Conservation (phyloP, 2,113 vertebrate genomes). For the Erythrolamprus reginae region DNA sequence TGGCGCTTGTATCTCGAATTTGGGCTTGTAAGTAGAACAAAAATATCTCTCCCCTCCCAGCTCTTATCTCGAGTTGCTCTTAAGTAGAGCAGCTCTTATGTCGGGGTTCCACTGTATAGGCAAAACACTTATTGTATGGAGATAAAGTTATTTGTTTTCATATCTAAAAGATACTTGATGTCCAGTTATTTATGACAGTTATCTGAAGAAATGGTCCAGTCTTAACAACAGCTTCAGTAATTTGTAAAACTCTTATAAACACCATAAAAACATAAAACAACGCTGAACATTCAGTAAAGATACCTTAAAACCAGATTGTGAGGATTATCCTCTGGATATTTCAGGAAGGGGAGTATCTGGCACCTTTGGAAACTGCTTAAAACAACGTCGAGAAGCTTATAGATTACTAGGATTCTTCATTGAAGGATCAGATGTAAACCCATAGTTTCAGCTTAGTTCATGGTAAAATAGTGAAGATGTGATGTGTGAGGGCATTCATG, state of each 20-base stretch:
- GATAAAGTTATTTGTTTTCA: slow-evolving; percentile 19
- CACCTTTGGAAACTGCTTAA: background rate
- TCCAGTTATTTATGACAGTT: slow-evolving; percentile 31
- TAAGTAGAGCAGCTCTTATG: no score
- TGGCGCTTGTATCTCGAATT: no score
- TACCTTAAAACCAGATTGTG: background rate
- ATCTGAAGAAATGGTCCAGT: background rate
- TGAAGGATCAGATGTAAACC: background rate
- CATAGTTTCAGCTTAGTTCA: background rate
- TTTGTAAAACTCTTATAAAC: slow-evolving; percentile 19
- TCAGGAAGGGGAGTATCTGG: slow-evolving; percentile 16
- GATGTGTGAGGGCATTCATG: background rate
- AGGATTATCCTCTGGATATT: slow-evolving; percentile 6
- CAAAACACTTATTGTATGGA: slow-evolving; percentile 8
- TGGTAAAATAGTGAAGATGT: background rate
- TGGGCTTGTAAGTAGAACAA: no score
- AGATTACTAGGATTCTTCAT: background rate
- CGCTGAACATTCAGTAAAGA: slow-evolving; percentile 16
- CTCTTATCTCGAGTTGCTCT: no score
- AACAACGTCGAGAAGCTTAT: background rate
- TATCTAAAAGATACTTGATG: slow-evolving; percentile 7
- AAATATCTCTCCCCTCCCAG: no score
- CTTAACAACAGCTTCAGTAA: background rate
- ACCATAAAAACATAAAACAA: slow-evolving; percentile 12
- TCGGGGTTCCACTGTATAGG: no score